phyloP scores from a whole-genome alignment of 2,113 vertebrate genomes.

The Danionella cerebrum region DNA sequence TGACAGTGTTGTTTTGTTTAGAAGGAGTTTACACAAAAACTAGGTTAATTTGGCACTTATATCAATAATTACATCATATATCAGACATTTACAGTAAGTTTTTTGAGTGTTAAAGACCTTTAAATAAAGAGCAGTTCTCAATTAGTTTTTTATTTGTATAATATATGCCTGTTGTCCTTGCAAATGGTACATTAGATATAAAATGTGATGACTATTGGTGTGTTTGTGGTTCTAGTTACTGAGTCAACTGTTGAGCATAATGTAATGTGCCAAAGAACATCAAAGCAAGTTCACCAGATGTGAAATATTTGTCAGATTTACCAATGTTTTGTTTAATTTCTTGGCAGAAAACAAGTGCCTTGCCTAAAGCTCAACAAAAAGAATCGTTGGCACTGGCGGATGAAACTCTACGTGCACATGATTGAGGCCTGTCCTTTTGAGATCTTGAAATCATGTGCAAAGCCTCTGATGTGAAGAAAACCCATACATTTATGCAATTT shows the following conservation, averaged over 20 bases:
- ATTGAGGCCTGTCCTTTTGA: not conserved
- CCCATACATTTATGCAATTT: not conserved
- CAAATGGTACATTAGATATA: not conserved
- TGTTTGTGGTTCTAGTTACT: slow-evolving; percentile 33
- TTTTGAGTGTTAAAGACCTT: too few relatives aligned
- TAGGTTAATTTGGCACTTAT: too few relatives aligned
- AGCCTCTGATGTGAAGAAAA: not conserved
- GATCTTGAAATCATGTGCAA: not conserved
- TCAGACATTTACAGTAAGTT: too few relatives aligned
- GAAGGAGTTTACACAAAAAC: too few relatives aligned
- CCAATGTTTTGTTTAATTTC: slow-evolving; percentile 25
- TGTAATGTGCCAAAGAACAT: slow-evolving; percentile 30
- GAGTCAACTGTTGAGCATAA: slow-evolving; percentile 32
- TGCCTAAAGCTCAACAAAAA: slow-evolving; percentile 5
- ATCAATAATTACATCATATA: too few relatives aligned
- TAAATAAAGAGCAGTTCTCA: too few relatives aligned
- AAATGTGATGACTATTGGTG: slow-evolving; percentile 20
- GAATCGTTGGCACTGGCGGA: not conserved
- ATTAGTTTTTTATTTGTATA: too few relatives aligned
- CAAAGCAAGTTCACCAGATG: slow-evolving; percentile 34
- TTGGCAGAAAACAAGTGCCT: slow-evolving; percentile 20
- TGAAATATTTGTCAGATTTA: slow-evolving; percentile 25
- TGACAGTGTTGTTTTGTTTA: too few relatives aligned
- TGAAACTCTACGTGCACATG: not conserved
- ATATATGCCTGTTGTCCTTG: not conserved